Evolutionary conservation across 2,888 invertebrate genomes (phyloP), one percentile per base, ranked within the genome.

Genomic region (Ectemnius continuus): DNA sequence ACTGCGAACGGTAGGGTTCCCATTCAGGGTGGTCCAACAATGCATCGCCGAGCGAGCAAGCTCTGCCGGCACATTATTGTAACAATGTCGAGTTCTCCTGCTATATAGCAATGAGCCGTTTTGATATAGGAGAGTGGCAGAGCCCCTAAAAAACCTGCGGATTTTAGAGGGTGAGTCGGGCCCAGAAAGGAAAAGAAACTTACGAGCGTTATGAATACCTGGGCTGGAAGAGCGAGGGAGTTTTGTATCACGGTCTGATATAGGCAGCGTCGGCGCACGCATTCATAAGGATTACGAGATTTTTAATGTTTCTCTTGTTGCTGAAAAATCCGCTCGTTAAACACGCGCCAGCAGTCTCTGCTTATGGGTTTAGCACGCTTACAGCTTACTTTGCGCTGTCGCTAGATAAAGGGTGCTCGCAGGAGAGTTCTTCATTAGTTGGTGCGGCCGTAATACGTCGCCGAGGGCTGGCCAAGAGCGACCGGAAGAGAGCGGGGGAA

Each of bases 31-130:
- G 36, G 36, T 56, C 76, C 76, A 11, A 77, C 71, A 77, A 77
- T 77, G 75, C 71, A 71, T 61, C 18, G 67, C 23, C 23, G 76
- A 76, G 68, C 52, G 47, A 62, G 28, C 28, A 18, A 45, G 61
- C 67, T 74, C 76, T 63, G 64, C 77, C 59, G 76, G 36, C 75
- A 64, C 69, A 77, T 76, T 76, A 73, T 69, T 69, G 66, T 73
- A 75, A 76, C 77, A 76, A 77, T 77, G 77, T 76, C 66, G 61
- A 66, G 63, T 62, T 72, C 72, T 65, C 72, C 66, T 64, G 63
- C 76, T 78, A 76, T 76, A 78, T 78, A 73, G 73, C 77, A 76
- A 76, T 76, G 65, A 76, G 76, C 76, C 76, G 73, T 76, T 78
- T 76, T 78, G 76, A 76, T 78, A 78, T 78, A 78, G 75, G 76